Conservation (phyloP, 2,113 vertebrate genomes). For the Microcebus murinus region DNA sequence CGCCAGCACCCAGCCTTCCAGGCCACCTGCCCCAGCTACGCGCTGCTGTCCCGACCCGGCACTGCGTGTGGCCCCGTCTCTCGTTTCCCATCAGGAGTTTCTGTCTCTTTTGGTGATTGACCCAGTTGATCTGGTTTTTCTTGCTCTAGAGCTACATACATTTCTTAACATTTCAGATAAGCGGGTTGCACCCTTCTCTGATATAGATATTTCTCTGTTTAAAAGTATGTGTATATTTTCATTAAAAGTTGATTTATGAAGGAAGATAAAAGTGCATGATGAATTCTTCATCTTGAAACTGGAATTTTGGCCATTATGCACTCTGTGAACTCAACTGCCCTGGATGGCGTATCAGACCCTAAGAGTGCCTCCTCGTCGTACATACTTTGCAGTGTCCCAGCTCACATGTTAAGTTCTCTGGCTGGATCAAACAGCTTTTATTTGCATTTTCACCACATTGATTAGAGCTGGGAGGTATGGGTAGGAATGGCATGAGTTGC, state of each 20-base stretch:
- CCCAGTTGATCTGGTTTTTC: rapidly evolving
- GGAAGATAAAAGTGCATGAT: rapidly evolving
- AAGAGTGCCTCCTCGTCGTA: rapidly evolving
- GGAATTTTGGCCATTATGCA: rapidly evolving
- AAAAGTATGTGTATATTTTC: neutral
- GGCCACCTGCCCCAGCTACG: rapidly evolving
- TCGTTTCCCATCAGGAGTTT: rapidly evolving
- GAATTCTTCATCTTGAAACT: rapidly evolving
- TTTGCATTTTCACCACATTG: neutral
- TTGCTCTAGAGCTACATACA: rapidly evolving
- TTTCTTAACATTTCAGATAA: neutral
- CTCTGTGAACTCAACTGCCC: no score
- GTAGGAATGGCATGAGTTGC: rapidly evolving
- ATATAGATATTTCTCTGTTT: neutral
- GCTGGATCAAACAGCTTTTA: neutral
- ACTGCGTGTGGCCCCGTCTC: rapidly evolving
- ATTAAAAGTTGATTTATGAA: neutral
- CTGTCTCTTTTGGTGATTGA: rapidly evolving
- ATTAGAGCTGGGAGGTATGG: no score
- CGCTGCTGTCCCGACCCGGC: rapidly evolving
- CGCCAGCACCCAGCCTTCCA: rapidly evolving
- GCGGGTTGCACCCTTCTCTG: neutral
- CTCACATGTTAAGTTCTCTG: rapidly evolving
- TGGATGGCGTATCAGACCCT: rapidly evolving
- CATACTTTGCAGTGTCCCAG: rapidly evolving